A percentile compares a stretch with the other conserved stretches of the same genome.
Evolutionary conservation across 2,797 vertebrate genomes (phyloP).

Genomic region (Fratercula arctica): DNA sequence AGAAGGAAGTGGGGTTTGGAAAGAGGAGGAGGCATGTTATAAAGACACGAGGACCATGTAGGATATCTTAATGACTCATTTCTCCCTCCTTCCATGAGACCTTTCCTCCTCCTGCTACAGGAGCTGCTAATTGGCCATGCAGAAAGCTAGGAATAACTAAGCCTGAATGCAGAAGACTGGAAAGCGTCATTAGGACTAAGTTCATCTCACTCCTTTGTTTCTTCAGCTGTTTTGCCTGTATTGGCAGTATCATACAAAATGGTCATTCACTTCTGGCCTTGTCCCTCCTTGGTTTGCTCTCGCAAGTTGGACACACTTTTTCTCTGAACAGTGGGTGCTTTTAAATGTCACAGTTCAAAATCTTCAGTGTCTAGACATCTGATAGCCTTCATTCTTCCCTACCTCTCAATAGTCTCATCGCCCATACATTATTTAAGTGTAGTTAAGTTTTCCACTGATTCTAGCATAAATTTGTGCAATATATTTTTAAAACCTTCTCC

Average conservation of each 20-base stretch:
- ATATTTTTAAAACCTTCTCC: background rate
- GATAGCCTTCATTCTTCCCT: background rate
- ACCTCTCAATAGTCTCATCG: background rate
- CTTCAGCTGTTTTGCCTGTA: background rate
- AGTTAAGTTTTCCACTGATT: background rate
- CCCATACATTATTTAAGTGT: background rate
- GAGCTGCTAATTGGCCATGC: background rate
- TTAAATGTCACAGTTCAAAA: background rate
- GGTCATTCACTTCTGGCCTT: background rate
- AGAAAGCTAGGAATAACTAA: background rate
- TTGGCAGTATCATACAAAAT: background rate
- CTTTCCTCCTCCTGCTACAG: background rate
- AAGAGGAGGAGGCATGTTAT: background rate
- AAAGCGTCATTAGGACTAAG: background rate
- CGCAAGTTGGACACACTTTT: background rate
- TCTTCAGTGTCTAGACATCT: background rate
- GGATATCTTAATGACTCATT: background rate
- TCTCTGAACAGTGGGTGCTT: background rate
- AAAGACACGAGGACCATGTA: background rate
- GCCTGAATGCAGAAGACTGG: fast-evolving
- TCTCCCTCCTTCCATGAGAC: background rate
- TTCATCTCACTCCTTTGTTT: background rate
- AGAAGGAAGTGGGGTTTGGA: background rate
- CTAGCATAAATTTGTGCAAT: background rate
- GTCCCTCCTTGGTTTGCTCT: background rate